Base-by-base conservation (phyloP, 53 echinoderm and acorn worm species). In the Temnopleurus reevesii region DNA sequence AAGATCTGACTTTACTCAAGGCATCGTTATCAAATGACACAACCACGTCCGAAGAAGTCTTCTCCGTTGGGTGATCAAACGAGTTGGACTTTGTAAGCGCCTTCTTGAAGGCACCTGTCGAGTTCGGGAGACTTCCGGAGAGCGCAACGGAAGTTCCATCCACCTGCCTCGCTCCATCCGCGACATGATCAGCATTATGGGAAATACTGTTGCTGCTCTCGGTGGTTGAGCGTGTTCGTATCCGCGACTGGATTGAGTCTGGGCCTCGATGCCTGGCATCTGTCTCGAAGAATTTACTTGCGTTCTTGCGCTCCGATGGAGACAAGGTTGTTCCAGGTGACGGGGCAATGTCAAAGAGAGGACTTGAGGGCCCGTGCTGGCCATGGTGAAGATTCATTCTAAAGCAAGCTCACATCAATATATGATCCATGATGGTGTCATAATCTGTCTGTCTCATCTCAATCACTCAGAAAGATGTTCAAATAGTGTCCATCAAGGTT, bases 121-220 rank as follows among this genome's bases (percentile, higher is more conserved):
- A 87, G 25, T 87, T 87, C 19, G 88, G 88, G 47, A 87, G 30
- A 65, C 88, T 87, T 45, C 88, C 71, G 18, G 65, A 66, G 30
- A 87, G 88, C 4, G 88, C 30, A 8, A 71, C 36, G 33, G 49
- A 51, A 26, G 33, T 4, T 12, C n/a, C 66, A 0, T 85, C 85
- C 24, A 13, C 24, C 57, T 85, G 54, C n/a, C 56, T 18, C 1
- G 83, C 9, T 12, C 41, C n/a, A n/a, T n/a, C 71, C 21, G 15
- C 23, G 79, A 28, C 9, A 13, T 17, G 2, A 29, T 79, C 79
- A 9, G 15, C 28, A 49, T 47, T 30, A 28, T 49, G 79, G 29
- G 79, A 12, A 8, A 18, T 12, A 2, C 55, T 18, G 60, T 43
- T 33, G 49, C 49, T 51, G 31, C 47, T 49, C 18, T 66, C 88